A percentile compares a stretch with the other conserved stretches of the same genome.
Conservation (phyloP, 2,888 invertebrate species). For the Drosophila neutralis region DNA sequence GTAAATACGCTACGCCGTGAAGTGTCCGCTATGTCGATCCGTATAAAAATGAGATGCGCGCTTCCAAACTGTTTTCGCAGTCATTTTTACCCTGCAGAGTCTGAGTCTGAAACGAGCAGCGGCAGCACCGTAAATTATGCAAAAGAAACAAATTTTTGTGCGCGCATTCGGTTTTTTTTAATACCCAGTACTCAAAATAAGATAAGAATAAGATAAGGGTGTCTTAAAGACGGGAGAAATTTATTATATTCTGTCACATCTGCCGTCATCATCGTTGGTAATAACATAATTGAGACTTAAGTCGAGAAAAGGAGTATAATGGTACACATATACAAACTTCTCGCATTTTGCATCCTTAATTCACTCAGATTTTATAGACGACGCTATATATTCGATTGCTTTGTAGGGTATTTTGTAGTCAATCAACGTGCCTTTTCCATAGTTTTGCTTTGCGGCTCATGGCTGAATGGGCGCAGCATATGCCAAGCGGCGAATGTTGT, state of each 20-base stretch:
- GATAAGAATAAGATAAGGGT: conserved; percentile 10
- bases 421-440: conserved; percentile 16
- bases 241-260: not conserved
- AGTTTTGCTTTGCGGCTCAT: conserved; percentile 64
- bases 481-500: conserved; percentile 62
- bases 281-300: not conserved
- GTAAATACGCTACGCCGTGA: conserved; percentile 44
- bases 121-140: conserved; percentile 69
- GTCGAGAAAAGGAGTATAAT: not conserved
- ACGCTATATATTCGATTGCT: not conserved
- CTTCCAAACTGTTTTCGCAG: conserved; percentile 56
- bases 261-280: not conserved
- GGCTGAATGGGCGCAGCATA: conserved; percentile 77
- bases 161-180: conserved; percentile 31
- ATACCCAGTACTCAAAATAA: conserved; percentile 27
- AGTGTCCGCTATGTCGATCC: conserved; percentile 7
- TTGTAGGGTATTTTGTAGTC: conserved; percentile 25
- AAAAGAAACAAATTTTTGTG: conserved; percentile 66
- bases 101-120: conserved; percentile 25
- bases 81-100: conserved; percentile 31
- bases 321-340: not conserved
- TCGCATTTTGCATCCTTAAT: no score
- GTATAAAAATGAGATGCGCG: conserved; percentile 53
- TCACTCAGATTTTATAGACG: not conserved
- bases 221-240: not conserved